Conservation (phyloP, 2,888 invertebrate species). For the Chaetogeoica ovagalla region DNA sequence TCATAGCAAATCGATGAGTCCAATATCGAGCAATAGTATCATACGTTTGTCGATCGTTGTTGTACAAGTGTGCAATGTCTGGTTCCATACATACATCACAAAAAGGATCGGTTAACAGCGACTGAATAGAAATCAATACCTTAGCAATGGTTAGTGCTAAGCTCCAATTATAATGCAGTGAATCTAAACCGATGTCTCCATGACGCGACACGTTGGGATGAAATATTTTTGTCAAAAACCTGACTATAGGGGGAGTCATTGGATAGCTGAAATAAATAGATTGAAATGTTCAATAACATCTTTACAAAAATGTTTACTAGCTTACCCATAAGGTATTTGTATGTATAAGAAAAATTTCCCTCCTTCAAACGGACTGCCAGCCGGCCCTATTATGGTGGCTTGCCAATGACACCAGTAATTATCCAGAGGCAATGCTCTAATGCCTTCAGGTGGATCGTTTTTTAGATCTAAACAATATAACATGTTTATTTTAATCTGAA, state of each 20-base stretch:
- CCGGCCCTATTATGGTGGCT: conserved; percentile 87
- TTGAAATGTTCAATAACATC: not conserved
- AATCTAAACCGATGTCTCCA: conserved; percentile 94
- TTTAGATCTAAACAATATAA: conserved; percentile 62
- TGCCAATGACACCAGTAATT: conserved; percentile 87
- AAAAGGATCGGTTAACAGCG: conserved; percentile 85
- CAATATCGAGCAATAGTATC: conserved; percentile 80
- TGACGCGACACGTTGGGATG: conserved; percentile 95
- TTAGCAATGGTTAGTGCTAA: conserved; percentile 88
- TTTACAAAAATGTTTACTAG: not conserved
- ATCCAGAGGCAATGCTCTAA: conserved; percentile 80
- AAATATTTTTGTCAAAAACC: conserved; percentile 89
- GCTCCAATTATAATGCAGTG: conserved; percentile 96
- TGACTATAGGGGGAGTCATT: conserved; percentile 86
- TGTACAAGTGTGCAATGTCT: conserved; percentile 76
- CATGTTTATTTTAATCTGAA: not conserved
- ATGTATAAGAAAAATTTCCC: conserved; percentile 89
- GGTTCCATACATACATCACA: conserved; percentile 91
- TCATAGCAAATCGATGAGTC: conserved; percentile 92
- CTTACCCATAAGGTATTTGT: conserved; percentile 79
- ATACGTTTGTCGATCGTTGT: conserved; percentile 72
- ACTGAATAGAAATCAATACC: conserved; percentile 84
- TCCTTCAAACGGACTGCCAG: conserved; percentile 91
- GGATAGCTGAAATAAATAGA: conserved; percentile 68
- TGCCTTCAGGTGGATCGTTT: conserved; percentile 82